phyloP scores from a whole-genome alignment of 2,888 invertebrate genomes.

The Watsonalla binaria region DNA sequence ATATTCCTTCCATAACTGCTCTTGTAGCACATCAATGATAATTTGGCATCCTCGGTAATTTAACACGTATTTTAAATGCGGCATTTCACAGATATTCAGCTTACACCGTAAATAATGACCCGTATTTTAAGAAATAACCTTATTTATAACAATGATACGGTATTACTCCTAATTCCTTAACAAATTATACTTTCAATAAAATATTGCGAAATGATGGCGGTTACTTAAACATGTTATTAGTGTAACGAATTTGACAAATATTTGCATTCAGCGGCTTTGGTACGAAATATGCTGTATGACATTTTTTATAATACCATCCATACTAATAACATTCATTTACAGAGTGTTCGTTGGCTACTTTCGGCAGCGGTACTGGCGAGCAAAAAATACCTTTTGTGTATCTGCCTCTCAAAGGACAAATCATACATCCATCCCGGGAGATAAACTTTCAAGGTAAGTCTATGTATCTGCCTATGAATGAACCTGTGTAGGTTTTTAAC shows the following conservation, averaged over 20 bases:
- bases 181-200: conserved; percentile 29
- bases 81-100: conserved; percentile 5
- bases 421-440: conserved; percentile 92
- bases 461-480: neutral
- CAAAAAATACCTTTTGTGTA: conserved; percentile 93
- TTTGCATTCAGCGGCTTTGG: conserved; percentile 17
- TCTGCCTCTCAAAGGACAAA: conserved; percentile 90
- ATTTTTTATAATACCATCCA: conserved; percentile 7
- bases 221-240: conserved; percentile 2
- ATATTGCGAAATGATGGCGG: conserved; percentile 7
- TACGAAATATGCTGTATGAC: conserved; percentile 5
- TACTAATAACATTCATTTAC: conserved; percentile 39
- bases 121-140: conserved; percentile 26
- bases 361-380: conserved; percentile 82
- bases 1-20: no score
- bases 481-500: neutral
- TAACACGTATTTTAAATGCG: neutral
- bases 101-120: conserved; percentile 24
- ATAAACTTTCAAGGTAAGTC: conserved; percentile 86
- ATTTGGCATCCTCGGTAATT: neutral
- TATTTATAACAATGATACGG: conserved; percentile 22
- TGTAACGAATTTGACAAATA: conserved; percentile 26
- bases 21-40: neutral
- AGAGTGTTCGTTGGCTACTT: conserved; percentile 90
- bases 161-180: conserved; percentile 43